These are phyloP conservation scores for Dryadula phaetusa DNA, from an alignment of 2,888 invertebrate species.

Conservation along the genomic window DNA sequence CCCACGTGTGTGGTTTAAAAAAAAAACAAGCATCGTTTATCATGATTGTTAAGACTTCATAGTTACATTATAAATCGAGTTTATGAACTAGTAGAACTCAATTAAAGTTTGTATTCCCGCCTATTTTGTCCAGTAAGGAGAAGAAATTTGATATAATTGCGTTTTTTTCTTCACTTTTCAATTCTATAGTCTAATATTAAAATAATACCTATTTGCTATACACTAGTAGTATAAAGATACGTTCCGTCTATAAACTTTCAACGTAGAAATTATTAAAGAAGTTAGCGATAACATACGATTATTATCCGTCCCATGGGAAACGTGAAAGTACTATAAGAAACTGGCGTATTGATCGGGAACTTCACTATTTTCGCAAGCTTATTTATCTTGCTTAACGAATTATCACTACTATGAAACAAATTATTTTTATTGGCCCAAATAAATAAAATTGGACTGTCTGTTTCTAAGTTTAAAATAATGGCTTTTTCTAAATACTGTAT, in stretches of 20 bases:
- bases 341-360: conserved; percentile 22
- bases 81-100: no score
- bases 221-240: not conserved
- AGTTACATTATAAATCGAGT: not conserved
- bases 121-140: no score
- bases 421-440: no score
- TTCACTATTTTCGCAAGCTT: conserved; percentile 12
- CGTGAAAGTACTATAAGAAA: conserved; percentile 30
- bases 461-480: no score
- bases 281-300: conserved; percentile 27
- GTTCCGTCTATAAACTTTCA: not conserved
- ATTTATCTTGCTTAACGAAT: not conserved
- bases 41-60: not conserved
- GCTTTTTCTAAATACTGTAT: no score
- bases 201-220: not conserved
- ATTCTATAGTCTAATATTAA: not conserved
- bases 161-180: no score
- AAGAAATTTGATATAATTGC: no score
- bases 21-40: not conserved
- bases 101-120: no score
- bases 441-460: no score
- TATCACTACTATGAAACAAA: no score
- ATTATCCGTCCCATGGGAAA: conserved; percentile 26
- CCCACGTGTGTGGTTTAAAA: not conserved
- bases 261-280: conserved; percentile 7